These are phyloP conservation scores for Scotopteryx bipunctaria DNA, from an alignment of 2,888 invertebrate species.

Conservation along the genomic window DNA sequence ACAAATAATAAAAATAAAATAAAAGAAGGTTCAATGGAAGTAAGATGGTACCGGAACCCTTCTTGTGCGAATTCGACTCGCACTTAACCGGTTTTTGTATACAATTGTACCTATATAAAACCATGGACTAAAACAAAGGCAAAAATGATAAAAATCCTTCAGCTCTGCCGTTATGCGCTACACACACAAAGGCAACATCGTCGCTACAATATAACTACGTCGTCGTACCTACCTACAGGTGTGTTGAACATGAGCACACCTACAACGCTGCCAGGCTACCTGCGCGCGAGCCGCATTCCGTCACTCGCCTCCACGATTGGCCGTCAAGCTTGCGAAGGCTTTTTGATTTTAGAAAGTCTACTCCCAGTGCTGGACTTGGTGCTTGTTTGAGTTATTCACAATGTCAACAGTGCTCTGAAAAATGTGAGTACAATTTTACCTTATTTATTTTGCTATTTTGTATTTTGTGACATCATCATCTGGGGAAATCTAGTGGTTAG, in stretches of 20 bases:
- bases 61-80: too few species aligned
- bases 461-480: constrained; percentile 17
- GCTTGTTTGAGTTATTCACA: constrained; percentile 37
- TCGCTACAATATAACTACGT: constrained; percentile 60
- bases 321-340: constrained; percentile 71
- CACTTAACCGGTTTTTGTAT: too few species aligned
- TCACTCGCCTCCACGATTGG: constrained; percentile 71
- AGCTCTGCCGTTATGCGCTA: constrained; percentile 31
- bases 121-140: not conserved
- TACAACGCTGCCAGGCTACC: constrained; percentile 69
- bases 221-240: constrained; percentile 62
- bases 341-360: constrained; percentile 71
- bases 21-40: too few species aligned
- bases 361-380: constrained; percentile 52
- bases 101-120: too few species aligned
- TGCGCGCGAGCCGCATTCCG: constrained; percentile 81
- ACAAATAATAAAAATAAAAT: too few species aligned
- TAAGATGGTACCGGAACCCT: too few species aligned
- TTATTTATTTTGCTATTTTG: constrained; percentile 13
- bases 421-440: constrained; percentile 39
- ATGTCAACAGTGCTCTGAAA: constrained; percentile 49
- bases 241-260: constrained; percentile 47
- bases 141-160: constrained; percentile 9
- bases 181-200: constrained; percentile 45
- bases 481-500: constrained; percentile 7